phyloP scores from a whole-genome alignment of 1,140 invertebrate species.

The Plectrocnemia conspersa region DNA sequence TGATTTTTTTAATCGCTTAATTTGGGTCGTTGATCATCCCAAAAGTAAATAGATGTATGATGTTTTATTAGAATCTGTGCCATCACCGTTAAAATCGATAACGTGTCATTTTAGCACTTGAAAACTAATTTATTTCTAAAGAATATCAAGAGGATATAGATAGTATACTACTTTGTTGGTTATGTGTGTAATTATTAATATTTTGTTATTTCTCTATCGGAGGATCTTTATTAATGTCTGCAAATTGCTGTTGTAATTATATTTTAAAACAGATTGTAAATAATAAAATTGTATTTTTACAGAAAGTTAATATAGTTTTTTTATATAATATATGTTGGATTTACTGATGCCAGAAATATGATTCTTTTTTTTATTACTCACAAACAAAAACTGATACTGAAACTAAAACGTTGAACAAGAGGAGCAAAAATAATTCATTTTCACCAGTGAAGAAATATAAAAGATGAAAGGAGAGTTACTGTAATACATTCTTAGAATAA shows the following conservation, averaged over 20 bases:
- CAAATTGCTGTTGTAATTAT: slow-evolving; percentile 35
- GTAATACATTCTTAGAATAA: no score
- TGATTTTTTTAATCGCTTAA: no score
- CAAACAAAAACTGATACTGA: not conserved
- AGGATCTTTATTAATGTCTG: slow-evolving; percentile 34
- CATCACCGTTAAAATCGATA: slow-evolving; percentile 23
- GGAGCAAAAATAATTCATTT: no score
- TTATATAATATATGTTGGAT: slow-evolving; percentile 15
- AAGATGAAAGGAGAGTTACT: no score
- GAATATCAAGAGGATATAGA: slow-evolving; percentile 24
- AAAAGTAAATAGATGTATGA: no score
- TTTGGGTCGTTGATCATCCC: no score
- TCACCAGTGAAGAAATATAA: no score
- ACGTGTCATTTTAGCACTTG: slow-evolving; percentile 30
- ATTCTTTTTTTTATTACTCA: slow-evolving; percentile 2
- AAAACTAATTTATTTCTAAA: slow-evolving; percentile 33
- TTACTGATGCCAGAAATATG: no score
- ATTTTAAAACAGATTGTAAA: slow-evolving; percentile 34
- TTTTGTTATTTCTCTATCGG: slow-evolving; percentile 35
- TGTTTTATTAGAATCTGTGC: slow-evolving; percentile 23
- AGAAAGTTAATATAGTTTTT: slow-evolving; percentile 33
- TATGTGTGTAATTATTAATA: slow-evolving; percentile 35
- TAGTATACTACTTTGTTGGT: slow-evolving; percentile 32
- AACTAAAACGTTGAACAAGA: not conserved
- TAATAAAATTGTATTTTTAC: slow-evolving; percentile 36